These are phyloP conservation scores for Pogonus chalceus DNA, from an alignment of 1,140 invertebrate species.

Conservation along the genomic window DNA sequence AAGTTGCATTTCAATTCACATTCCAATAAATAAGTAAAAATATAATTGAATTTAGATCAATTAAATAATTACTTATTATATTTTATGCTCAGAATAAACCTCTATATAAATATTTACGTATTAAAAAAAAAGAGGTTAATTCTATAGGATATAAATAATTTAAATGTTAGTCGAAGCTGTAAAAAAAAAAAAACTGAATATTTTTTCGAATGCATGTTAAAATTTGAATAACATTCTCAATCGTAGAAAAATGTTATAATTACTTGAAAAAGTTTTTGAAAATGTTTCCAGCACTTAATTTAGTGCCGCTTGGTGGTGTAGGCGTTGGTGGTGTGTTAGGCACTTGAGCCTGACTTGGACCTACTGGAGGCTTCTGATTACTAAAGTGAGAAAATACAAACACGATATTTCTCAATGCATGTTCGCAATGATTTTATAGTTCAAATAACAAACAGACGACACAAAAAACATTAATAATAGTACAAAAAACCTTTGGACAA, in stretches of 20 bases:
- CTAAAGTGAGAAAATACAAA: conserved; percentile 29
- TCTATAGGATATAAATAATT: too few species aligned
- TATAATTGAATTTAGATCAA: too few species aligned
- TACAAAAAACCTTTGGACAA: too few species aligned
- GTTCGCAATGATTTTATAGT: too few species aligned
- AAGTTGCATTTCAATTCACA: background rate
- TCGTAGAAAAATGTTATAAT: too few species aligned
- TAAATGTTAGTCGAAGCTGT: conserved; percentile 2
- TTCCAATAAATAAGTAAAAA: too few species aligned
- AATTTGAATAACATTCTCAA: too few species aligned
- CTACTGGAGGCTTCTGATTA: conserved; percentile 37
- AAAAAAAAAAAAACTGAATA: conserved; percentile 11
- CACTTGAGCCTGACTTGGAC: conserved; percentile 29
- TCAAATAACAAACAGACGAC: too few species aligned
- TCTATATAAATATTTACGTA: background rate
- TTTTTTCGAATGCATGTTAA: too few species aligned
- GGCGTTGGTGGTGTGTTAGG: conserved; percentile 41
- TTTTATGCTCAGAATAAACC: too few species aligned
- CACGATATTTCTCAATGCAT: conserved; percentile 19
- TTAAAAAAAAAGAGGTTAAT: conserved; percentile 5
- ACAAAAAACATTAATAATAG: too few species aligned
- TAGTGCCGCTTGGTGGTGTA: conserved; percentile 51
- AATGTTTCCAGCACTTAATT: conserved; percentile 75
- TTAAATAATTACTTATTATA: too few species aligned
- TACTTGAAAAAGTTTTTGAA: conserved; percentile 96